A percentile compares a stretch with the other conserved stretches of the same genome.
These are phyloP conservation scores for Octodon degus DNA, from an alignment of 2,113 vertebrate genomes.

Conservation along the genomic window DNA sequence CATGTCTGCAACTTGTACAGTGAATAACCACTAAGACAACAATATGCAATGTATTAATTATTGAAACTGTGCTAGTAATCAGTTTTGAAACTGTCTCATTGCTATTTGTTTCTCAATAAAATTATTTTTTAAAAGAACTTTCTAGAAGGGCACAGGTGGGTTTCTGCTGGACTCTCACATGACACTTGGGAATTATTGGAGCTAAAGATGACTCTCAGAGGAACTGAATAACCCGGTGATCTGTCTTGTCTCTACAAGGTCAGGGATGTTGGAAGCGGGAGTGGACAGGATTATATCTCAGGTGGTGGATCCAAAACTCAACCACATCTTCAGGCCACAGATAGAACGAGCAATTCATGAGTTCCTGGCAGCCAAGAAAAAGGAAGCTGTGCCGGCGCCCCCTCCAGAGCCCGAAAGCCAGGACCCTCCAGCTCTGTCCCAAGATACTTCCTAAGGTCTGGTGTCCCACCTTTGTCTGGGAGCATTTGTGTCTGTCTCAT, in stretches of 20 bases:
- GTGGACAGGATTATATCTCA: constrained; percentile 98
- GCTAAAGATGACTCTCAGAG: constrained; percentile 70
- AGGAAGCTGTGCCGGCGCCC: constrained; percentile 86
- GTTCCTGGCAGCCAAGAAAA: constrained; percentile 90
- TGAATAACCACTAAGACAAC: no score
- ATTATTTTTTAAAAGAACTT: constrained; percentile 30
- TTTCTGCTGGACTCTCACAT: constrained; percentile 84
- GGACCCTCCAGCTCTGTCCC: constrained; percentile 88
- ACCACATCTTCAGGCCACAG: constrained; percentile 95
- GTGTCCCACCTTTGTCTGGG: neutral
- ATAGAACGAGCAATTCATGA: constrained; percentile 97
- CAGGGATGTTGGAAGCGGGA: constrained; percentile 95
- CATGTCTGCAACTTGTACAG: no score
- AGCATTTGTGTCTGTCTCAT: neutral
- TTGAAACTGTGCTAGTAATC: no score
- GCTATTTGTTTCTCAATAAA: no score
- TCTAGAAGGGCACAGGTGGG: constrained; percentile 65
- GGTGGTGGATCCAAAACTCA: constrained; percentile 94
- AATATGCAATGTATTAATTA: no score
- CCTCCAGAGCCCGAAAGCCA: constrained; percentile 90
- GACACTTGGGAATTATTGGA: constrained; percentile 54
- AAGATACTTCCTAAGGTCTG: constrained; percentile 93
- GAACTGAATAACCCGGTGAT: constrained; percentile 84
- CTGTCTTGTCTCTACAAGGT: constrained; percentile 92
- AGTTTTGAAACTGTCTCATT: no score